phyloP scores from a whole-genome alignment of 2,888 invertebrate genomes.

The Ornithoptera priamus region DNA sequence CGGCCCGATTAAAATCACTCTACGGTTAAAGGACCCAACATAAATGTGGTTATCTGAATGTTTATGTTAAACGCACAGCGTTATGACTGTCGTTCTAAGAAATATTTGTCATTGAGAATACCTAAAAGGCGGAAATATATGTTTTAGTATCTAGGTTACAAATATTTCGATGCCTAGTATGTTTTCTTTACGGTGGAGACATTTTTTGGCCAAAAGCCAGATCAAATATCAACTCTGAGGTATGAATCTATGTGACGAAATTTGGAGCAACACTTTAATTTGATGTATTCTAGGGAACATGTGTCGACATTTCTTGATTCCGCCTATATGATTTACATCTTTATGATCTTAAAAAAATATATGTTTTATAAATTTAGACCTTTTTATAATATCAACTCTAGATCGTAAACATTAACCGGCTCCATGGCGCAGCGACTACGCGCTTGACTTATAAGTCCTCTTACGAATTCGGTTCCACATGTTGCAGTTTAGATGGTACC shows the following conservation, averaged over 20 bases:
- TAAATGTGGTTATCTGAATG: background rate
- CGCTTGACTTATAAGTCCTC: too few relatives aligned
- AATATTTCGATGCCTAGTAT: slow-evolving; percentile 64
- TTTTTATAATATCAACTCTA: background rate
- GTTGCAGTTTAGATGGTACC: too few relatives aligned
- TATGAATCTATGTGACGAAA: slow-evolving; percentile 46
- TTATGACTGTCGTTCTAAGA: background rate
- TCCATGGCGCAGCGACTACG: too few relatives aligned
- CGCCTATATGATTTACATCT: background rate
- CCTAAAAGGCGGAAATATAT: slow-evolving; percentile 32
- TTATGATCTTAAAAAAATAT: background rate
- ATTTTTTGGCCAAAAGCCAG: slow-evolving; percentile 66
- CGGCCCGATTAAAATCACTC: background rate
- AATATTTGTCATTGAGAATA: background rate
- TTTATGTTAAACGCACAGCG: slow-evolving; percentile 11
- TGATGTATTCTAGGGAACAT: slow-evolving; percentile 48
- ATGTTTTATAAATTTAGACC: background rate
- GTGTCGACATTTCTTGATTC: slow-evolving; percentile 14
- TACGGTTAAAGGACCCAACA: background rate
- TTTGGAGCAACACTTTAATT: slow-evolving; percentile 63
- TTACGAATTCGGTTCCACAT: too few relatives aligned
- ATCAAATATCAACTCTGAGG: slow-evolving; percentile 57
- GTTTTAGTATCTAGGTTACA: slow-evolving; percentile 59
- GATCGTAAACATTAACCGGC: too few relatives aligned
- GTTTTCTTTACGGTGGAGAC: slow-evolving; percentile 56